Evolutionary conservation across 2,113 vertebrate genomes (phyloP).

Genomic region (Vulpes vulpes): DNA sequence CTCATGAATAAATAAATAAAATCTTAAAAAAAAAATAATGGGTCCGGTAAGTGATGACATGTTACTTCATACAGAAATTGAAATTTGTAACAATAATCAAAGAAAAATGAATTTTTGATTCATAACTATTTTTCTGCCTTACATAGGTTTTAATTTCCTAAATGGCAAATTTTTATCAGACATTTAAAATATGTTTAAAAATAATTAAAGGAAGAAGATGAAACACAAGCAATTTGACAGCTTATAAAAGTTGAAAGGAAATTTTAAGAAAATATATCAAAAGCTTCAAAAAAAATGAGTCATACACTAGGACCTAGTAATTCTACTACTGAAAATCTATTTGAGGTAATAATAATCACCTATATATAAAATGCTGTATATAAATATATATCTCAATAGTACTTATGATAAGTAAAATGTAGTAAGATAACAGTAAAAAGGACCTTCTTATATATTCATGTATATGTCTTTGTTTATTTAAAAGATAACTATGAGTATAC

Average conservation of each 20-base stretch:
- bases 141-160: background rate
- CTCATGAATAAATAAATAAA: no score
- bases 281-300: background rate
- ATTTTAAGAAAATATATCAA: background rate
- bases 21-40: background rate
- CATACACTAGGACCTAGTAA: background rate
- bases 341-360: background rate
- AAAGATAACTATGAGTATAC: background rate
- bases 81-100: background rate
- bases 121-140: background rate
- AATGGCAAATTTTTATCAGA: background rate
- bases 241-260: background rate
- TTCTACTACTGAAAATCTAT: background rate
- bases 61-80: background rate
- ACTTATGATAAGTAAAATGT: background rate
- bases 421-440: background rate
- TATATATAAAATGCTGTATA: background rate
- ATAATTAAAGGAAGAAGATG: background rate
- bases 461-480: background rate
- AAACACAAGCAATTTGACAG: background rate
- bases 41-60: background rate
- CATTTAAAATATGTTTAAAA: conserved; percentile 8
- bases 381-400: background rate
- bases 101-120: background rate
- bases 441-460: background rate